Base-by-base conservation (phyloP, 1,140 invertebrate species). In the Drosophila dunni region DNA sequence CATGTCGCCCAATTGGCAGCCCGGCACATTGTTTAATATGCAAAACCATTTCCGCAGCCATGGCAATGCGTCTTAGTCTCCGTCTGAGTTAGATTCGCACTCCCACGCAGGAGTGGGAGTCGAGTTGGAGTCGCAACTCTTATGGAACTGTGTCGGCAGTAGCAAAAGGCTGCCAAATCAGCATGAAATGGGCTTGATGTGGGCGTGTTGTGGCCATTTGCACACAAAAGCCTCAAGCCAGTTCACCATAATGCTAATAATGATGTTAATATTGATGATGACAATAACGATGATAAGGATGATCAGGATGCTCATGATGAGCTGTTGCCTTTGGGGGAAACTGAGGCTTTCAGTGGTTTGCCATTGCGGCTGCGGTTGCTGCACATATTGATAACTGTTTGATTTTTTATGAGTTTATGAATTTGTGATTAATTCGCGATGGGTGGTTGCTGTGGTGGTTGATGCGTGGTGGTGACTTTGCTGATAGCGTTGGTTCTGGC, bases 401-500 rank as follows among this genome's bases (percentile, higher is more conserved):
- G 84, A 89, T 89, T 88, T 88, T 88, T 89, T 88, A 88, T 89
- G 84, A 84, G 84, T 89, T 89, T 88, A 88, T 88, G 89, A 88
- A 88, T 89, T 88, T 88, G 77, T 84, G 84, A 88, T 88, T 88
- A 84, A 79, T 84, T 89, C 40, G 68, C 65, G 24, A 29, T 29
- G 58, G 38, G 11, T 9, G 29, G 46, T 57, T 50, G 29, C 61
- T 69, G 42, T 29, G 38, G n/a, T 42, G 40, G 40, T 42, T 20
- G 17, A 6, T 11, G 1, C 3, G 4, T 82, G 82, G 83, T 61
- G 54, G 46, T 79, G 65, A 48, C 58, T 66, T 38, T 3, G 40
- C 36, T 74, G 54, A 29, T 40, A 24, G 20, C 44, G 42, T 53
- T 9, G 40, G 53, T n/a, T n/a, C n/a, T 17, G 17, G 44, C 24